Evolutionary conservation across 2,797 vertebrate genomes (phyloP), one percentile per base, ranked within the genome.

Genomic region (Crocidura indochinensis): DNA sequence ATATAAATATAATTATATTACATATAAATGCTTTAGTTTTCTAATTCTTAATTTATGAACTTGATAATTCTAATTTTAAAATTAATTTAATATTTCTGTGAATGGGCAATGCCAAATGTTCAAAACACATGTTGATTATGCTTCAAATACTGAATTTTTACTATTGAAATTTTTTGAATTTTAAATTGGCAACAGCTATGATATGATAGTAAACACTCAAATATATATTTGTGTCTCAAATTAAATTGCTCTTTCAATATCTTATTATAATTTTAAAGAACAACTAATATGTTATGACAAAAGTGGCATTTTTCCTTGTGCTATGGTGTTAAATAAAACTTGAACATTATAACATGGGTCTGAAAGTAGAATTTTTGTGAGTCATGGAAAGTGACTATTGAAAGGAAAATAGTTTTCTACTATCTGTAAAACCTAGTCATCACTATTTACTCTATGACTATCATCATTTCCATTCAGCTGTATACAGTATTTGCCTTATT

Each of bases 41-140:
- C 26, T 62, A 94, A 84, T 77, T 1, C 20, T 80, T 68, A 91
- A 46, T 91, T 92, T 95, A 86, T 77, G 8, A 94, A 0, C 11
- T 64, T 44, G 2, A 31, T 71, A 62, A 74, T 85, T 91, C 10
- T 71, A 72, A 67, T 73, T 17, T 62, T 84, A 91, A 91, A 93
- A 88, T 69, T 73, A 83, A 87, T 69, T 86, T 31, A 83, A 3
- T 75, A 24, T 65, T 38, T 38, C 72, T 95, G 6, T 24, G 62
- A 84, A 53, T 82, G 27, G n/a, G 6, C 8, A 91, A 69, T 2
- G 49, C 0, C 75, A 89, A 87, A 74, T 38, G 51, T 53, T 14
- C 51, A 53, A 82, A 71, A 85, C 15, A 76, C 1, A 31, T 53
- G 12, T 53, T 83, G 69, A 76, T 75, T 79, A 17, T 2, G 83